Conservation (phyloP, 2,113 vertebrate species). For the Lasiurus cinereus region DNA sequence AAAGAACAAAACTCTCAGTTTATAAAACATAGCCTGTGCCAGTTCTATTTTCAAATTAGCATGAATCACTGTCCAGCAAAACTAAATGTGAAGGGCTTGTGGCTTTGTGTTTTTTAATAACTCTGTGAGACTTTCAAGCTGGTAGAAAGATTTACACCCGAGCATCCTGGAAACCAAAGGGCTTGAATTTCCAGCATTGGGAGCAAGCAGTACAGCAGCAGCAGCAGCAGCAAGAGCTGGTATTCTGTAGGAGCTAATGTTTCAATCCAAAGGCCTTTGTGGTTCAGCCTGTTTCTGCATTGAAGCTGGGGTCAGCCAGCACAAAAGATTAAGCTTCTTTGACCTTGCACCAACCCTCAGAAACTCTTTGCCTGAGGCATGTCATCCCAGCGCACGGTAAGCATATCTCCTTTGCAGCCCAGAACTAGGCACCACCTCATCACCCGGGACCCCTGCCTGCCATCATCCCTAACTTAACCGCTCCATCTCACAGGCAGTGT, state of each 20-base stretch:
- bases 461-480: background rate
- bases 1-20: background rate
- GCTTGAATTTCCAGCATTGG: background rate
- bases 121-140: constrained; percentile 16
- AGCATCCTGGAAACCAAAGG: background rate
- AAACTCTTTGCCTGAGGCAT: background rate
- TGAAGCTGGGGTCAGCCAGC: constrained; percentile 14
- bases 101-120: background rate
- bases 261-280: background rate
- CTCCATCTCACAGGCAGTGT: background rate
- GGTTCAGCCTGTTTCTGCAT: constrained; percentile 19
- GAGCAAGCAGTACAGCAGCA: background rate
- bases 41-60: constrained; percentile 39
- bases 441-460: background rate
- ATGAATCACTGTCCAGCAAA: background rate
- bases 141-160: background rate
- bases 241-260: background rate
- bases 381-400: accelerated
- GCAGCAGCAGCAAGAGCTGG: background rate
- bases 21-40: background rate
- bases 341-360: background rate
- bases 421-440: background rate
- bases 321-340: background rate
- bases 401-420: background rate
- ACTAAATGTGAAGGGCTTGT: background rate